Conservation (phyloP, 2,113 vertebrate species). For the Colistium nudipinnis region DNA sequence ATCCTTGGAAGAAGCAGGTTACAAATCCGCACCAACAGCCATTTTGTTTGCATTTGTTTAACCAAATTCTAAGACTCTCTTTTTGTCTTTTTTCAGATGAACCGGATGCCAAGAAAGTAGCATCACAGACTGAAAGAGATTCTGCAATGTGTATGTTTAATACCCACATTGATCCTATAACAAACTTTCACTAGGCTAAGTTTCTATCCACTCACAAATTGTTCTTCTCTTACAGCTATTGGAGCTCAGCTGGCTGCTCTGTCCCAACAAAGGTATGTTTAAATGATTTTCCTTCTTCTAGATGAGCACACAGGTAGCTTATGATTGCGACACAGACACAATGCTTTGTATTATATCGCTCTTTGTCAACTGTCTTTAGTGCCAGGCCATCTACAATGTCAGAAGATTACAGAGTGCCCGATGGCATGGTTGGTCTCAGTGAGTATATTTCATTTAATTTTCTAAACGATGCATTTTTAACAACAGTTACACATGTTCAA, state of each 20-base stretch:
- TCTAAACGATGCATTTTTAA: not conserved
- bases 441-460: slow-evolving; percentile 75
- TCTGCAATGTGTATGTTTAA: slow-evolving; percentile 76
- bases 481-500: not conserved
- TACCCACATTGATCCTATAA: not conserved
- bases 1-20: slow-evolving; percentile 93
- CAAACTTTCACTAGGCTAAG: not conserved
- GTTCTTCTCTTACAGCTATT: slow-evolving; percentile 81
- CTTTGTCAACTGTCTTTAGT: slow-evolving; percentile 50
- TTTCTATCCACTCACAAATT: slow-evolving; percentile 38
- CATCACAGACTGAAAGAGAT: slow-evolving; percentile 90
- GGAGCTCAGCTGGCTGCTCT: slow-evolving; percentile 89
- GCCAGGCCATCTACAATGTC: slow-evolving; percentile 83
- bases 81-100: slow-evolving; percentile 82
- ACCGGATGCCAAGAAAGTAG: slow-evolving; percentile 93
- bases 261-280: slow-evolving; percentile 83
- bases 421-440: slow-evolving; percentile 95
- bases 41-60: not conserved
- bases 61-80: not conserved
- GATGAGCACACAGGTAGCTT: not conserved
- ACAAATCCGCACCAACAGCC: not conserved
- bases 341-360: not conserved
- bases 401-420: slow-evolving; percentile 91
- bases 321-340: not conserved
- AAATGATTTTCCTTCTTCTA: not conserved